phyloP scores from a whole-genome alignment of 2,113 vertebrate species.

The Limnothrissa miodon region DNA sequence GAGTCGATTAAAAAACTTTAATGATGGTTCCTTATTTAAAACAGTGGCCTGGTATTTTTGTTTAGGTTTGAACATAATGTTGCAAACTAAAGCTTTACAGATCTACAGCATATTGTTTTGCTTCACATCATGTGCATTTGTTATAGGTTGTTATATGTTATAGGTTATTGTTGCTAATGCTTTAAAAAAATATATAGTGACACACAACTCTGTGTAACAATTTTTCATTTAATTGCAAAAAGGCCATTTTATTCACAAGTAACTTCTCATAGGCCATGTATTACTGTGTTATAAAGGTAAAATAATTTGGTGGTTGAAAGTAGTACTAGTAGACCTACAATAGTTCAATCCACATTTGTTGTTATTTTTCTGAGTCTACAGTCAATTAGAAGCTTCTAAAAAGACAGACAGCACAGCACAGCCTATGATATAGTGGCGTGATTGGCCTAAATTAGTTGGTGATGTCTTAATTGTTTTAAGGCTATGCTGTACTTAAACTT shows the following conservation, averaged over 20 bases:
- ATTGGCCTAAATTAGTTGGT: slow-evolving; percentile 4
- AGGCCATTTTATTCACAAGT: background rate
- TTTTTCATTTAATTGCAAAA: background rate
- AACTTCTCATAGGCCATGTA: background rate
- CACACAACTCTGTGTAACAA: background rate
- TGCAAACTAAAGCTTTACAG: background rate
- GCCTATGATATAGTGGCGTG: background rate
- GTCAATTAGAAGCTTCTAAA: background rate
- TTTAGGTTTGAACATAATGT: background rate
- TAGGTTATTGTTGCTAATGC: background rate
- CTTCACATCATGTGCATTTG: background rate
- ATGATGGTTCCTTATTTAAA: background rate
- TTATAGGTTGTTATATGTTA: background rate
- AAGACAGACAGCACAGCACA: background rate
- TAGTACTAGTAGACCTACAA: background rate
- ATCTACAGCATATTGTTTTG: background rate
- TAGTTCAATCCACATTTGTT: background rate
- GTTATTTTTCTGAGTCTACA: background rate
- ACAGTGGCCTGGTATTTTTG: background rate
- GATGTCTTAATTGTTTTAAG: background rate
- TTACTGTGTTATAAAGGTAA: background rate
- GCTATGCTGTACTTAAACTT: background rate
- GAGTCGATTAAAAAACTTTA: background rate
- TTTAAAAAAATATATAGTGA: background rate
- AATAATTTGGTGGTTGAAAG: background rate